Percentiles rank a stretch among this genome's conserved stretches.
These are phyloP conservation scores for Oreochromis tanganicae DNA, from an alignment of 2,113 vertebrate genomes.

Conservation along the genomic window DNA sequence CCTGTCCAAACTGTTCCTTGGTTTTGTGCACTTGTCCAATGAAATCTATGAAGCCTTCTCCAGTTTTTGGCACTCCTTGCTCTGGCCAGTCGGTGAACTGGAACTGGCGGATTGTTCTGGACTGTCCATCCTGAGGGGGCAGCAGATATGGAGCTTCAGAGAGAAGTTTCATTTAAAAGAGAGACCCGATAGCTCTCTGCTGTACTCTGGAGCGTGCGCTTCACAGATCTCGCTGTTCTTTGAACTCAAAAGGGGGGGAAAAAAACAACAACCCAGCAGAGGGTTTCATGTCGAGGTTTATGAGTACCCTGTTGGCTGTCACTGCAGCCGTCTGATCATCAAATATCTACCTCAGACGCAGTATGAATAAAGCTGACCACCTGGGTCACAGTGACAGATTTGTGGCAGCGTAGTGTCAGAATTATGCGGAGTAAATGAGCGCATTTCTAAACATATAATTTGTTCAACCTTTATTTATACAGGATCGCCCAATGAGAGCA, in stretches of 20 bases:
- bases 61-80: constrained; percentile 95
- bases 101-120: constrained; percentile 95
- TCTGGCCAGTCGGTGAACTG: constrained; percentile 98
- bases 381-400: neutral
- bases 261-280: neutral
- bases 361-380: neutral
- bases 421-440: neutral
- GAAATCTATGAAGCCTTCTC: constrained; percentile 96
- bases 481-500: neutral
- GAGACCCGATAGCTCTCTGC: neutral
- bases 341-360: constrained; percentile 1
- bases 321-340: neutral
- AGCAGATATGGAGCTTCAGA: neutral
- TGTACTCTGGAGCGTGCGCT: constrained; percentile 55
- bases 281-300: neutral
- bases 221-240: neutral
- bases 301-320: neutral
- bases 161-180: neutral
- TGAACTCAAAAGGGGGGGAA: neutral
- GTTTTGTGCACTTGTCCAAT: constrained; percentile 97
- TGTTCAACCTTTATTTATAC: neutral
- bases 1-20: constrained; percentile 96
- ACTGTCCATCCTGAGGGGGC: constrained; percentile 84
- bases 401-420: neutral
- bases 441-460: neutral